Percentiles rank a stretch among this genome's conserved stretches.
Conservation (phyloP, 2,888 invertebrate genomes). For the Thera obeliscata region DNA sequence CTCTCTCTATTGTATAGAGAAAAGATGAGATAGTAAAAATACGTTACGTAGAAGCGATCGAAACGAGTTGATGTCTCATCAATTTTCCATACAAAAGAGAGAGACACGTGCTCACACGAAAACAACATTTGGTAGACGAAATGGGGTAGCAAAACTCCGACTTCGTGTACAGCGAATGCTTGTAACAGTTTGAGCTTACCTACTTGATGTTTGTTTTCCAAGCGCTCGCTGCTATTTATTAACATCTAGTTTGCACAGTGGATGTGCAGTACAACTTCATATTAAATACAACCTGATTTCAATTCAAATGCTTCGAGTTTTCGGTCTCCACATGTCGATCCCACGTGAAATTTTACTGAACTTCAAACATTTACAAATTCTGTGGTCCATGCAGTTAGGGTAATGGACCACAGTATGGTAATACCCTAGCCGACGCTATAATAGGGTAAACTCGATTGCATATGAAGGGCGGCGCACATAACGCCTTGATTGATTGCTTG, state of each 20-base stretch:
- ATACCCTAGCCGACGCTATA: conserved; percentile 31
- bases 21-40: too few relatives aligned
- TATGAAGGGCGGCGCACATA: conserved; percentile 42
- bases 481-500: neutral
- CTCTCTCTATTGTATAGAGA: too few relatives aligned
- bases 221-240: conserved; percentile 24
- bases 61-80: too few relatives aligned
- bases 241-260: conserved; percentile 24
- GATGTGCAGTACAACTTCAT: conserved; percentile 10
- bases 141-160: too few relatives aligned
- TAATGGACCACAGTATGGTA: conserved; percentile 32
- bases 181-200: conserved; percentile 28
- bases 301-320: conserved; percentile 9
- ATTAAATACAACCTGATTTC: conserved; percentile 15
- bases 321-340: neutral
- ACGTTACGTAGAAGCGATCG: too few relatives aligned
- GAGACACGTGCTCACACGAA: too few relatives aligned
- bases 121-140: too few relatives aligned
- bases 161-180: conserved; percentile 7
- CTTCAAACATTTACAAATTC: conserved; percentile 12
- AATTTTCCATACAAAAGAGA: too few relatives aligned
- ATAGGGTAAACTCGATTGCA: conserved; percentile 43
- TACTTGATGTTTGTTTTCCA: conserved; percentile 23
- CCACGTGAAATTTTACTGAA: conserved; percentile 4
- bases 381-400: conserved; percentile 24